Evolutionary conservation across 1,140 invertebrate species (phyloP).

Genomic region (Copidosoma floridanum): DNA sequence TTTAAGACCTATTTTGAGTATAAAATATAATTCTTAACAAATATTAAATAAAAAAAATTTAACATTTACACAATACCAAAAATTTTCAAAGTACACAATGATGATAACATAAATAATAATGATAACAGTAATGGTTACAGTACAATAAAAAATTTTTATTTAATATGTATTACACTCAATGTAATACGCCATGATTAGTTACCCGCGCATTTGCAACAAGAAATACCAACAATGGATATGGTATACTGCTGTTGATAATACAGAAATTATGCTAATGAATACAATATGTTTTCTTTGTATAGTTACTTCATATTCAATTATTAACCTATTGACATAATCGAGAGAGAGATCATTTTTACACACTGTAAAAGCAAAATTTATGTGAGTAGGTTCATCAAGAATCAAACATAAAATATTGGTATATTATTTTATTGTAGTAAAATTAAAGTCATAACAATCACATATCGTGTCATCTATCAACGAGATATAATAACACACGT

Average conservation of each 20-base stretch:
- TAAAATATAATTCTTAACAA: too few relatives aligned
- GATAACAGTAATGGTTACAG: neutral
- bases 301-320: neutral
- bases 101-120: neutral
- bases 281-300: neutral
- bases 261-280: neutral
- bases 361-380: slow-evolving; percentile 2
- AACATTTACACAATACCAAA: too few relatives aligned
- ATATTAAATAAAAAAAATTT: too few relatives aligned
- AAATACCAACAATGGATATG: neutral
- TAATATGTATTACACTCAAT: too few relatives aligned
- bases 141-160: too few relatives aligned
- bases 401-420: slow-evolving; percentile 32
- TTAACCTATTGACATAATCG: neutral
- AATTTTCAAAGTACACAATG: too few relatives aligned
- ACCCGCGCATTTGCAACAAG: slow-evolving; percentile 8
- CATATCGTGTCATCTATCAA: slow-evolving; percentile 57
- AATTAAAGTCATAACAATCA: slow-evolving; percentile 59
- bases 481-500: slow-evolving; percentile 56
- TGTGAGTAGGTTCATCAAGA: neutral
- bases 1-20: too few relatives aligned
- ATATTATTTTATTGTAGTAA: slow-evolving; percentile 57
- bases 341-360: neutral
- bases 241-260: slow-evolving; percentile 18
- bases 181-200: neutral